phyloP scores from a whole-genome alignment of 2,113 vertebrate species.

The Mixornis gularis region DNA sequence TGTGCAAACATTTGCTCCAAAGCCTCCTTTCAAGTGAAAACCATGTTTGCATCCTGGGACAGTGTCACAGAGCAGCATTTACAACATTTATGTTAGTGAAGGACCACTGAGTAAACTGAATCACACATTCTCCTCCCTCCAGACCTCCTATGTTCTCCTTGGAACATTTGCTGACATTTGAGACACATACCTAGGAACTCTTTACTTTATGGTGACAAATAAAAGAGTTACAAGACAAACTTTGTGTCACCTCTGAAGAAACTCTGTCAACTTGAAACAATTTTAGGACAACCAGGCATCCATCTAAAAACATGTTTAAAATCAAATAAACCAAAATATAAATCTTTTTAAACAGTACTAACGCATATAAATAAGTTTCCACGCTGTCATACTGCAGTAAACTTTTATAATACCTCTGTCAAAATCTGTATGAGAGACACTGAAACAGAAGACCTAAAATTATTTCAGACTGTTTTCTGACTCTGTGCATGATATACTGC shows the following conservation, averaged over 20 bases:
- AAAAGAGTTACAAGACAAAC: not conserved
- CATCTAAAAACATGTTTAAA: not conserved
- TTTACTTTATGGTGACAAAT: not conserved
- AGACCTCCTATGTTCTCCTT: not conserved
- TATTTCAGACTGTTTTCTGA: not conserved
- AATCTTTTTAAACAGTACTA: not conserved
- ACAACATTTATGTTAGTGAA: not conserved
- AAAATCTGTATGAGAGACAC: not conserved
- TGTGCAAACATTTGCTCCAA: not conserved
- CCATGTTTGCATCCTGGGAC: not conserved
- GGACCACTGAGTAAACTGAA: not conserved
- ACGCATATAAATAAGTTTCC: not conserved
- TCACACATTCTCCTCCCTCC: not conserved
- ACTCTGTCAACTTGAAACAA: not conserved
- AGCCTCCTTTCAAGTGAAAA: not conserved
- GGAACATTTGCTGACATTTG: not conserved
- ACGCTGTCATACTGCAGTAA: not conserved
- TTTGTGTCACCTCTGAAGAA: not conserved
- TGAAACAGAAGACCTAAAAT: not conserved
- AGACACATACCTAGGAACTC: not conserved
- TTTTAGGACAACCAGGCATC: not conserved
- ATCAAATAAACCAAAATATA: not conserved
- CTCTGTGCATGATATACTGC: not conserved
- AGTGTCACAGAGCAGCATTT: not conserved
- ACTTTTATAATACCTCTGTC: not conserved